Evolutionary conservation across 2,113 vertebrate species (phyloP).

Genomic region (Kobus ellipsiprymnus): DNA sequence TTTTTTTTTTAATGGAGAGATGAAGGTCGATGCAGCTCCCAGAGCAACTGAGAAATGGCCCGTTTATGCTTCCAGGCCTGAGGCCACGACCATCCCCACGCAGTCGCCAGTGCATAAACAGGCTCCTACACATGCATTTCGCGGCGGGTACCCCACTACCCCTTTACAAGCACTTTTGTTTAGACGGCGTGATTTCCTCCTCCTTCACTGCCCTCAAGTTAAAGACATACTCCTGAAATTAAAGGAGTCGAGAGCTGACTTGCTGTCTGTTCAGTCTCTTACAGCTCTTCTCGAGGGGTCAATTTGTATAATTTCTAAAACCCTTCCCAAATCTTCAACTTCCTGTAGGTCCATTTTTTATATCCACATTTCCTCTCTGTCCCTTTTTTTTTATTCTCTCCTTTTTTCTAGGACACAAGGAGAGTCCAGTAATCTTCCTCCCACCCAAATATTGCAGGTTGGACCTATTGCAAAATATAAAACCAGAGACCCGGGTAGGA

Average conservation of each 20-base stretch:
- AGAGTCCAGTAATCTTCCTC: constrained; percentile 26
- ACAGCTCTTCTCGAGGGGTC: constrained; percentile 33
- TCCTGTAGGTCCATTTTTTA: constrained; percentile 56
- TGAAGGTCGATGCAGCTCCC: not conserved
- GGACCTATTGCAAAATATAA: constrained; percentile 58
- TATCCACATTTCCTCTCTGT: constrained; percentile 35
- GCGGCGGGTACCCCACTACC: rapidly evolving
- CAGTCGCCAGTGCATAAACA: not conserved
- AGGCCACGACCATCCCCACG: not conserved
- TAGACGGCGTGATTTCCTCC: not conserved
- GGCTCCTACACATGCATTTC: not conserved
- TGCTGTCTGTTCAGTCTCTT: not conserved
- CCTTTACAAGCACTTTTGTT: not conserved
- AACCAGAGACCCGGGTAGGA: constrained; percentile 13
- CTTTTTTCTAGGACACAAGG: constrained; percentile 10
- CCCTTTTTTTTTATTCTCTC: not conserved
- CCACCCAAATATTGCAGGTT: constrained; percentile 40
- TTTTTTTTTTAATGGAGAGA: not conserved
- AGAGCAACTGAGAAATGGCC: not conserved
- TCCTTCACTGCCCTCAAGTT: not conserved
- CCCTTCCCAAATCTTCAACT: constrained; percentile 46
- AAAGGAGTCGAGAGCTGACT: not conserved
- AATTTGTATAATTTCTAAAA: constrained; percentile 57
- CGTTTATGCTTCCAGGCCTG: not conserved
- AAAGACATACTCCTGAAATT: not conserved